Evolutionary conservation across 1,140 invertebrate species (phyloP).

Genomic region (Sarcophaga bullata): DNA sequence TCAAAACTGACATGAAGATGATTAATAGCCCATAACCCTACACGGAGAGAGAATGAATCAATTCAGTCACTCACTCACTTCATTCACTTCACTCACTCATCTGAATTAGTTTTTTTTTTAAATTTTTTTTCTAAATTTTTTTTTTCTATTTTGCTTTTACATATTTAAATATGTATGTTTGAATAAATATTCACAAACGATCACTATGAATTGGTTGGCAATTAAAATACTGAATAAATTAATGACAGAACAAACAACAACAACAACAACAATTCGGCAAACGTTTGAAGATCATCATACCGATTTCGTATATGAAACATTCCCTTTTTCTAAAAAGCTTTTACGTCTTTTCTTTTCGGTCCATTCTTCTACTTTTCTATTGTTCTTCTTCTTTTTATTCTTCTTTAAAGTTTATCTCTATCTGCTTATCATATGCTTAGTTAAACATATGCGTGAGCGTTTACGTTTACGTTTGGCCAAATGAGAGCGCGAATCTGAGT

Average conservation of each 20-base stretch:
- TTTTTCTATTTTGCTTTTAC: too few relatives aligned
- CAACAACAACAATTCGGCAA: too few relatives aligned
- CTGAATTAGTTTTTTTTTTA: too few relatives aligned
- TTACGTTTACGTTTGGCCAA: too few relatives aligned
- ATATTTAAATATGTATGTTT: too few relatives aligned
- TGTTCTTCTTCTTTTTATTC: background rate
- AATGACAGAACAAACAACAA: background rate
- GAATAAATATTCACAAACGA: background rate
- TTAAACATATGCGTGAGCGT: too few relatives aligned
- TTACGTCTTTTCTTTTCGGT: background rate
- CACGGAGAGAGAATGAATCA: background rate
- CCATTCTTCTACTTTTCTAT: background rate
- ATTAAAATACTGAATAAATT: slow-evolving; percentile 8
- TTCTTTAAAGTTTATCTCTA: too few relatives aligned
- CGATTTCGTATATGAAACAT: background rate
- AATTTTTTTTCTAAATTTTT: too few relatives aligned
- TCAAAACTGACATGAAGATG: background rate
- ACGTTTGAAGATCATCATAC: background rate
- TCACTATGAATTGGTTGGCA: background rate
- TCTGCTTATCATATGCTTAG: too few relatives aligned
- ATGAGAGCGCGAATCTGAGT: background rate
- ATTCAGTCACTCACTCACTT: too few relatives aligned
- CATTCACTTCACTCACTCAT: too few relatives aligned
- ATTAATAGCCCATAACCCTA: background rate
- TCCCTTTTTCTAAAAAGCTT: background rate